Evolutionary conservation across 2,888 invertebrate species (phyloP).

Genomic region (Neoascia interrupta): DNA sequence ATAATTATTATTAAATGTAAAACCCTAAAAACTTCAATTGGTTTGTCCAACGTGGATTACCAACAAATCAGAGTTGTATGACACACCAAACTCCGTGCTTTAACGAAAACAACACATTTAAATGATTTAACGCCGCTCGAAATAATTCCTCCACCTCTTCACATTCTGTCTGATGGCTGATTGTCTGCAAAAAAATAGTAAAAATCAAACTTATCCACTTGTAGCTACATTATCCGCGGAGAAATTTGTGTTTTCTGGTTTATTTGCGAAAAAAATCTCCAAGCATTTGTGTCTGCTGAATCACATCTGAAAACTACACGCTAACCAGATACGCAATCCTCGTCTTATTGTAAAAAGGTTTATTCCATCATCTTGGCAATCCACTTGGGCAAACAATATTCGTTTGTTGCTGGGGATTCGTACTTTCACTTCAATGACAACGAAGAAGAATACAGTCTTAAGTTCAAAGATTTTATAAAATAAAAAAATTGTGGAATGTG

Average conservation of each 20-base stretch:
- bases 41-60: too few species aligned
- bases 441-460: neutral
- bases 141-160: too few species aligned
- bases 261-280: neutral
- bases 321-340: conserved; percentile 22
- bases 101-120: too few species aligned
- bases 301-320: conserved; percentile 18
- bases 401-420: neutral
- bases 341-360: conserved; percentile 7
- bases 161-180: too few species aligned
- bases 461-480: neutral
- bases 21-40: too few species aligned
- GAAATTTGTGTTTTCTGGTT: neutral
- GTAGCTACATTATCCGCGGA: neutral
- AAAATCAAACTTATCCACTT: neutral
- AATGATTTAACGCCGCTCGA: too few species aligned
- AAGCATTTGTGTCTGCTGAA: conserved; percentile 8
- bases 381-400: conserved; percentile 11
- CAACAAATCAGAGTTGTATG: too few species aligned
- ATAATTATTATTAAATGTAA: too few species aligned
- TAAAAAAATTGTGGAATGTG: neutral
- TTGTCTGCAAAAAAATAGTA: too few species aligned
- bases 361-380: neutral
- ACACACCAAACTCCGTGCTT: too few species aligned
- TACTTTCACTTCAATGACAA: conserved; percentile 26